These are phyloP conservation scores for Corythaeola cristata DNA, from an alignment of 2,113 vertebrate species.

Conservation along the genomic window DNA sequence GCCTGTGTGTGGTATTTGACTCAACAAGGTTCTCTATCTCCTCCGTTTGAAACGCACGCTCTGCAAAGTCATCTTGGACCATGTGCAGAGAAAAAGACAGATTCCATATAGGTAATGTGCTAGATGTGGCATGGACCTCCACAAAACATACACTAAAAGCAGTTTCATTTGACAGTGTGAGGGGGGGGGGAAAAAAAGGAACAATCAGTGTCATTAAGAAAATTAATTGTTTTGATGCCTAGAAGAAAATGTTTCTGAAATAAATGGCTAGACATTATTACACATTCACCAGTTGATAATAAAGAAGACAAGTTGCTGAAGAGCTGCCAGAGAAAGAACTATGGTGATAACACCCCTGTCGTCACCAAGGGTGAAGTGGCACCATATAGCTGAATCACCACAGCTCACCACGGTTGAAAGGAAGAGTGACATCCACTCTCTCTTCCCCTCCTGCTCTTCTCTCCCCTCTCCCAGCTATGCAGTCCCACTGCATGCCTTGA, in stretches of 20 bases:
- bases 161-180: not conserved
- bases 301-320: not conserved
- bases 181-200: not conserved
- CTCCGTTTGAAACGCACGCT: constrained; percentile 77
- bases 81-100: constrained; percentile 71
- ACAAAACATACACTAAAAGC: not conserved
- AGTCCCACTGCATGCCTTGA: not conserved
- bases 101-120: not conserved
- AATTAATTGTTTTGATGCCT: not conserved
- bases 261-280: not conserved
- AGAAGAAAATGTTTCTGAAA: not conserved
- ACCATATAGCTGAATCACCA: not conserved
- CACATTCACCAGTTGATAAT: not conserved
- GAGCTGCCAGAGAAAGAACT: not conserved
- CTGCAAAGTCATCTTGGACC: constrained; percentile 85
- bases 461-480: not conserved
- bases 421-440: not conserved
- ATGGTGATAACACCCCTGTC: not conserved
- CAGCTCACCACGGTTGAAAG: not conserved
- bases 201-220: not conserved
- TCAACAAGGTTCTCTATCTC: constrained; percentile 79
- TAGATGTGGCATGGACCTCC: not conserved
- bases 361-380: not conserved
- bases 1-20: constrained; percentile 75
- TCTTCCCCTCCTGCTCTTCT: not conserved